These are phyloP conservation scores for Catamblyrhynchus diadema DNA, from an alignment of 2,797 vertebrate genomes.

Conservation along the genomic window DNA sequence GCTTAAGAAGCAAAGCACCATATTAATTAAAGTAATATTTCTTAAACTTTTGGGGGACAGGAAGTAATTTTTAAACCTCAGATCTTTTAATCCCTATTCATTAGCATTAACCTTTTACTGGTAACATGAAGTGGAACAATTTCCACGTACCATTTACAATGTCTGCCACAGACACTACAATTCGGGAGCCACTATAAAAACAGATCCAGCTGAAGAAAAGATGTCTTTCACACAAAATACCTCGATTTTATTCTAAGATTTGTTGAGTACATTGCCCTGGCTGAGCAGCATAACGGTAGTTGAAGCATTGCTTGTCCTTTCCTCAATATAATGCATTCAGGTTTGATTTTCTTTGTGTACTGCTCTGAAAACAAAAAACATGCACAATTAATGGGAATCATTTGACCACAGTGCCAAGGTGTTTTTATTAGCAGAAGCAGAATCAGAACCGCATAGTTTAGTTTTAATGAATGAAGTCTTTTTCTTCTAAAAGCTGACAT, in stretches of 20 bases:
- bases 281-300: rapidly evolving
- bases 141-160: background rate
- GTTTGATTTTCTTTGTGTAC: background rate
- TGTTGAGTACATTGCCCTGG: rapidly evolving
- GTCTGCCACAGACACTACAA: background rate
- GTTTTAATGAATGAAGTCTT: background rate
- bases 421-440: background rate
- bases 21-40: background rate
- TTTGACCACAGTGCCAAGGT: rapidly evolving
- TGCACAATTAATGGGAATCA: rapidly evolving
- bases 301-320: background rate
- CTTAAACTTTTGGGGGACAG: background rate
- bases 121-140: background rate
- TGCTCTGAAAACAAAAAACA: background rate
- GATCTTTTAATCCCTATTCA: background rate
- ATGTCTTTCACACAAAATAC: background rate
- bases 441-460: background rate
- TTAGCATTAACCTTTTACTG: background rate
- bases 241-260: background rate
- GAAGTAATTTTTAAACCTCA: background rate
- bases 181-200: background rate
- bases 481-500: background rate
- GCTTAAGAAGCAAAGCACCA: background rate
- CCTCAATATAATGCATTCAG: background rate
- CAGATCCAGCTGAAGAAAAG: background rate